Evolutionary conservation across 2,797 vertebrate species (phyloP), one percentile per base, ranked within the genome.

Genomic region (Hylomyscus alleni): DNA sequence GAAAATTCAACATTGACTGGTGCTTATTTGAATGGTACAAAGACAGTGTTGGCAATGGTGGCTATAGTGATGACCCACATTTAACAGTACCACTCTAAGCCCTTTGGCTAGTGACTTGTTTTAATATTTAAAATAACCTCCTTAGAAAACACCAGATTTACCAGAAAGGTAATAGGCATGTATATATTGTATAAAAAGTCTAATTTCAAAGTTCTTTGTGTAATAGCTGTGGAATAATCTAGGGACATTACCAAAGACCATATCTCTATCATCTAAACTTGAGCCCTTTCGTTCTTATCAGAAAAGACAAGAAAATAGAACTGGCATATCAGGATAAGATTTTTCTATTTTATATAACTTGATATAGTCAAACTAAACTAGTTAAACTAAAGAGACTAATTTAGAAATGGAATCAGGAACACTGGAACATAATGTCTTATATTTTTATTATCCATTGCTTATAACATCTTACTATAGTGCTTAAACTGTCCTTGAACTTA

Each of bases 341-440:
- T 89, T 50, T 82, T 34, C 15, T 67, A 52, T 94, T 86, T 95
- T 50, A 62, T 47, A 10, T 78, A 83, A 83, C 20, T 95, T 86
- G 1, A 22, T 91, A 15, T 52, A 86, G 6, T 47, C 47, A 95
- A 44, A 31, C 56, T 83, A 44, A 58, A 56, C 67, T 17, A 77
- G 20, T 83, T 24, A 83, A 29, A 58, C 80, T 54, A 54, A 54
- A 54, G 44, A 92, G 6, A 56, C 73, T 52, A 40, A 77, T 78
- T 90, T 52, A 90, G 58, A 81, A 88, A 50, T 65, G 87, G 34
- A 92, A 40, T 52, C 20, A 44, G 29, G n/a, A 73, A 26, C 22
- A 26, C 17, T 75, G 47, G 15, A 60, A 60, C 7, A 12, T 50
- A 60, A 77, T 81, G 56, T 54, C 77, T 65, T n/a, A 44, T 50